Conservation (phyloP, 2,888 invertebrate species). For the Epicampocera succincta region DNA sequence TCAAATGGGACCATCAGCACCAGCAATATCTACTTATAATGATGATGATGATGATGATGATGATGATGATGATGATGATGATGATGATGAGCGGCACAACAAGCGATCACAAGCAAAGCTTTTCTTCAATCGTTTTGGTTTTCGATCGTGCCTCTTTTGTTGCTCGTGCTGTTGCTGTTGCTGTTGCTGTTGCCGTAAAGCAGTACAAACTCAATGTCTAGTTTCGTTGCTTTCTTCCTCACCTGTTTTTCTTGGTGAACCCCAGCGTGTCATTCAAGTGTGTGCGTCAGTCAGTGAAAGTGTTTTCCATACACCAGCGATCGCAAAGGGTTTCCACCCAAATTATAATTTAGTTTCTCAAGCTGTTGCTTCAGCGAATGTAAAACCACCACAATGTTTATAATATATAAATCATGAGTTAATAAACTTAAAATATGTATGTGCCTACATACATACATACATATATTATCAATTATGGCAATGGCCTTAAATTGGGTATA, state of each 20-base stretch:
- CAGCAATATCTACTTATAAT: too few species aligned
- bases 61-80: conserved; percentile 34
- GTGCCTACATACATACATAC: too few species aligned
- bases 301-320: conserved; percentile 77
- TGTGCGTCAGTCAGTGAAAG: conserved; percentile 77
- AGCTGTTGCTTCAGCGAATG: too few species aligned
- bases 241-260: conserved; percentile 61
- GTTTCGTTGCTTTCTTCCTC: conserved; percentile 42
- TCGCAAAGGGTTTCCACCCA: conserved; percentile 36
- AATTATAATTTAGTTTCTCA: neutral
- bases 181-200: neutral
- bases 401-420: too few species aligned
- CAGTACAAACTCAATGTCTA: conserved; percentile 17
- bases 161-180: conserved; percentile 1
- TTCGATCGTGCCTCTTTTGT: conserved; percentile 28
- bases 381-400: too few species aligned
- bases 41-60: conserved; percentile 37
- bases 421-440: too few species aligned
- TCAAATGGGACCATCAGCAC: conserved; percentile 56
- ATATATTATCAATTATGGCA: too few species aligned
- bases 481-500: too few species aligned
- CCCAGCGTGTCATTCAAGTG: conserved; percentile 62
- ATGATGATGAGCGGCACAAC: conserved; percentile 15
- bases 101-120: conserved; percentile 34
- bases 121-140: conserved; percentile 50